Conservation (phyloP, 2,888 invertebrate genomes). For the Conus canariensis region DNA sequence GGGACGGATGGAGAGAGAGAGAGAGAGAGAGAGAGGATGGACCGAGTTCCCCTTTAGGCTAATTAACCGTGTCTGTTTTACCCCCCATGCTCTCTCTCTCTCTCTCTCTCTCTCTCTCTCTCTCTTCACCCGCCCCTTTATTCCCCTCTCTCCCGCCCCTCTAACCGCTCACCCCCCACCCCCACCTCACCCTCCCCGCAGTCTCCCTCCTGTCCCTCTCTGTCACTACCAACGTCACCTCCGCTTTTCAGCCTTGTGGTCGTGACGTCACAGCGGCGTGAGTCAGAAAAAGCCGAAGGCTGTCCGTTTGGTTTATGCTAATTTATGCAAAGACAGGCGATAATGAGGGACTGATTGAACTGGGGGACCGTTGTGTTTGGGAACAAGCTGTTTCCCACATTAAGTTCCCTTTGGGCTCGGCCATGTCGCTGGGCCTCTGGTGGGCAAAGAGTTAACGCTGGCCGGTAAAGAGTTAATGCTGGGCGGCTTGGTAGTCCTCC, state of each 20-base stretch:
- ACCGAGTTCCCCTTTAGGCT: background rate
- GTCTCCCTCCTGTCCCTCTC: slow-evolving; percentile 7
- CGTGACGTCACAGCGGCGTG: slow-evolving; percentile 40
- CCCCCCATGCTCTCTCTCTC: background rate
- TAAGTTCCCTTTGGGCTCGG: background rate
- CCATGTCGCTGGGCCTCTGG: too few species aligned
- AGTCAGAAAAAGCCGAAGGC: slow-evolving; percentile 32
- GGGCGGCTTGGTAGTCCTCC: too few species aligned
- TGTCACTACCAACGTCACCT: background rate
- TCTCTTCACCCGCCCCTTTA: too few species aligned
- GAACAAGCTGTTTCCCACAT: slow-evolving; percentile 7
- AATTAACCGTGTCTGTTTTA: slow-evolving; percentile 32
- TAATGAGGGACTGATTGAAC: slow-evolving; percentile 31
- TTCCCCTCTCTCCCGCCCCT: too few species aligned
- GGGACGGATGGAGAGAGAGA: background rate
- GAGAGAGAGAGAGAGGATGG: too few species aligned
- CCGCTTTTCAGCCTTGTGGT: background rate
- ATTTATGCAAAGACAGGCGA: slow-evolving; percentile 37
- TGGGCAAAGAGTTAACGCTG: too few species aligned
- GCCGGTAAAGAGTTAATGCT: too few species aligned
- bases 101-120: background rate
- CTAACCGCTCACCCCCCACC: too few species aligned
- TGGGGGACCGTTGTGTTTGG: slow-evolving; percentile 24
- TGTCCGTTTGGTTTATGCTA: slow-evolving; percentile 9
- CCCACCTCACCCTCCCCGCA: too few species aligned